Evolutionary conservation across 2,113 vertebrate genomes (phyloP), one percentile per base, ranked within the genome.

Genomic region (Petrocephalus zakoni): DNA sequence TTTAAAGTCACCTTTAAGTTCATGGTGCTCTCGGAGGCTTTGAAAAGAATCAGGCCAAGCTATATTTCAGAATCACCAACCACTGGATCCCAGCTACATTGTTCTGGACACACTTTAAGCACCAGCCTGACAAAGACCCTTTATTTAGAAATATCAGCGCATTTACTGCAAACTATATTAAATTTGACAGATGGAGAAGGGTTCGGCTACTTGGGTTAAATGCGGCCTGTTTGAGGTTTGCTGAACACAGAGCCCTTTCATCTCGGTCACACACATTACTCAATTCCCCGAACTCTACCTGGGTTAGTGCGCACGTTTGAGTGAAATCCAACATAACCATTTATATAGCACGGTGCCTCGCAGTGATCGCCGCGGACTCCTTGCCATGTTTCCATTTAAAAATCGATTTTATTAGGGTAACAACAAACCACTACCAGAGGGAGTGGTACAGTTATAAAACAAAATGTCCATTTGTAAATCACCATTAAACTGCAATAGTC

Each of bases 301-400:
- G 91, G 91, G 90, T 90, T 91, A 92, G 93, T 93, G 92, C 91
- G 91, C 89, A 93, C 92, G 91, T 93, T 93, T 93, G 89, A 92
- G 93, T 90, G 83, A 51, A 90, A 90, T 92, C 91, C 89, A 93
- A 89, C 13, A 52, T 6, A 90, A 89, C 89, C 89, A 93, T 88
- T 42, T 92, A 84, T 91, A 92, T 91, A 88, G 89, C 88, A 55
- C 4, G 68, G 6, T 93, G 93, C 92, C 90, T 78, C 34, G 1
- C 5, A 5, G 1, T 42, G 72, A 78, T 42, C 72, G 19, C 34
- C 11, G 15, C 37, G 34, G 29, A 78, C 72, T 42, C 17, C 37
- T 2, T 34, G 72, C 34, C 34, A 42, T 78, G 72, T 37, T 78
- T 78, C 72, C 34, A 78, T 78, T 78, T 42, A 19, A 42, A 78